Evolutionary conservation across 2,113 vertebrate species (phyloP).

Genomic region (Bubo bubo): DNA sequence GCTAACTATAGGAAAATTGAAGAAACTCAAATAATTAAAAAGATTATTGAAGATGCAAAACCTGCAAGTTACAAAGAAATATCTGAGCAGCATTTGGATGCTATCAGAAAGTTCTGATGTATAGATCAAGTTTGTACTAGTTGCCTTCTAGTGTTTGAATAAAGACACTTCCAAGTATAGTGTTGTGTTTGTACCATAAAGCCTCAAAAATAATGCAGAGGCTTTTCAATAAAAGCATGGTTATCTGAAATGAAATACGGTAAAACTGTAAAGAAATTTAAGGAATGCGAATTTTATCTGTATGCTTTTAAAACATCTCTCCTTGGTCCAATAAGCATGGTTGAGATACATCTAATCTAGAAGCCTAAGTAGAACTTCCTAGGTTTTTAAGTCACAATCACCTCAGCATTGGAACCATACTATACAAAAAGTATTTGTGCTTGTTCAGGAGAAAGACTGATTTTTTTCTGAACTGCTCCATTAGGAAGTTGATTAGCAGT

Average conservation of each 20-base stretch:
- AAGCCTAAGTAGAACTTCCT: neutral
- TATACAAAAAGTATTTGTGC: neutral
- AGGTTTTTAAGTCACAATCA: neutral
- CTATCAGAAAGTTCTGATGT: conserved; percentile 1
- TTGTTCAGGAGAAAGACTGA: neutral
- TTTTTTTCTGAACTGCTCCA: neutral
- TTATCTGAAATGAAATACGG: neutral
- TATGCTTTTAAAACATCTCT: neutral
- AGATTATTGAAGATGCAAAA: neutral
- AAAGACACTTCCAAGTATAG: neutral
- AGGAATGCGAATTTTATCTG: neutral
- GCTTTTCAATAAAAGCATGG: neutral
- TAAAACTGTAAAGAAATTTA: neutral
- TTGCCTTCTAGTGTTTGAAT: conserved; percentile 14
- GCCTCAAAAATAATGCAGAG: neutral
- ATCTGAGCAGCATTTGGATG: neutral
- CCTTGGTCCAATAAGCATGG: neutral
- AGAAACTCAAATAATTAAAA: neutral
- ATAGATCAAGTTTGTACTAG: neutral
- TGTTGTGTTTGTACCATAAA: neutral
- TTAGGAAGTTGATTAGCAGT: neutral
- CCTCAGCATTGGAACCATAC: neutral
- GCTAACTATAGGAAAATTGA: neutral
- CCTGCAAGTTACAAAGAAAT: neutral
- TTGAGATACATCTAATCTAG: neutral